Conservation (phyloP, 2,113 vertebrate species). For the Lophotis ruficrista region DNA sequence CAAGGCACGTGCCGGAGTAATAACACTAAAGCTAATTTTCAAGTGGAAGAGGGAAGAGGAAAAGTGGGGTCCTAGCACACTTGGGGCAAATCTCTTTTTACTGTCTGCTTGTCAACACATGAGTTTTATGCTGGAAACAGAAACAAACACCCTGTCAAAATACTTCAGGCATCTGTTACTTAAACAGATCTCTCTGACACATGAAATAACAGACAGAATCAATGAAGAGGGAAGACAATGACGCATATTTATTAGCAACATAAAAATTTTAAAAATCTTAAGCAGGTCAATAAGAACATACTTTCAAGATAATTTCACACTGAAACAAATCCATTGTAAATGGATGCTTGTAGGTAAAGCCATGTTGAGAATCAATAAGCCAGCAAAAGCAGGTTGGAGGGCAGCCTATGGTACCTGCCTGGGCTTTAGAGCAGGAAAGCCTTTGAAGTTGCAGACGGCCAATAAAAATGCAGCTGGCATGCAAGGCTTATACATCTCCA, state of each 20-base stretch:
- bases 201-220: conserved; percentile 27
- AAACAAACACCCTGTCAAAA: conserved; percentile 62
- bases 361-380: conserved; percentile 75
- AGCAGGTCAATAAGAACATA: background rate
- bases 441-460: conserved; percentile 80
- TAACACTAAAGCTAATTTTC: conserved; percentile 39
- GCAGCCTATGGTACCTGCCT: conserved; percentile 58
- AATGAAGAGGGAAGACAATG: background rate
- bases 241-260: background rate
- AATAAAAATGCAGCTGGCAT: conserved; percentile 81
- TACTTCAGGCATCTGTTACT: conserved; percentile 43
- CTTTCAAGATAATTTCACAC: background rate
- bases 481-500: conserved; percentile 53
- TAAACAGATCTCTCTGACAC: background rate
- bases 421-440: conserved; percentile 70
- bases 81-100: conserved; percentile 56
- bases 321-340: conserved; percentile 32
- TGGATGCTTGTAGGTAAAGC: conserved; percentile 56
- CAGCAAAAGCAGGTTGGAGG: conserved; percentile 43
- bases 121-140: conserved; percentile 47
- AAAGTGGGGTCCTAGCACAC: background rate
- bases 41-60: background rate
- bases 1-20: background rate
- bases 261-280: background rate
- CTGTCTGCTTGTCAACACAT: conserved; percentile 55